These are phyloP conservation scores for Sebastes glaucus DNA, from an alignment of 2,797 vertebrate genomes.

Conservation along the genomic window DNA sequence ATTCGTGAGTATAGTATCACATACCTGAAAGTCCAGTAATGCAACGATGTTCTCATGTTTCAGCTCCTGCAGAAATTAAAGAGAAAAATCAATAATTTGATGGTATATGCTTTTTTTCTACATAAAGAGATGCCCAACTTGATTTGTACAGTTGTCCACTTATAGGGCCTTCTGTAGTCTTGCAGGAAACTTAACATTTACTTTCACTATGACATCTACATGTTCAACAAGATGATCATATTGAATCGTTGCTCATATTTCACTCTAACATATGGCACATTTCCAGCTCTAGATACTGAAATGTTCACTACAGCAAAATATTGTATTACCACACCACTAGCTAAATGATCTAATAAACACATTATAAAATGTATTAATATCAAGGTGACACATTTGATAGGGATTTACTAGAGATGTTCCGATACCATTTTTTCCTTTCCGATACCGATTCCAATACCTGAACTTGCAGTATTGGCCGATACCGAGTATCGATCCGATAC, in stretches of 20 bases:
- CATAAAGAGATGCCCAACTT: background rate
- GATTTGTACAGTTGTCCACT: background rate
- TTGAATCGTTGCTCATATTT: too few species aligned
- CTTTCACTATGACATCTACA: background rate
- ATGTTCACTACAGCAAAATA: background rate
- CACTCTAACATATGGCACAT: background rate
- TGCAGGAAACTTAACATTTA: background rate
- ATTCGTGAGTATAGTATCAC: background rate
- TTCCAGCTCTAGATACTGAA: background rate
- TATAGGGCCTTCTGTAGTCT: background rate
- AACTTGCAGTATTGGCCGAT: too few species aligned
- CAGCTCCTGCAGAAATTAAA: slow-evolving; percentile 84
- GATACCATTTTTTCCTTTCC: too few species aligned
- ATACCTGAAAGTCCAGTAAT: slow-evolving; percentile 97
- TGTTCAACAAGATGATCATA: background rate
- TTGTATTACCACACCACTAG: background rate
- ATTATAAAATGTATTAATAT: background rate
- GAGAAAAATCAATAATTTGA: background rate
- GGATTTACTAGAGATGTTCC: too few species aligned
- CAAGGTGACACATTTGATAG: background rate
- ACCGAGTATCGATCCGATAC: too few species aligned
- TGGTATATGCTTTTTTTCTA: too few species aligned
- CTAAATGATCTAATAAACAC: background rate
- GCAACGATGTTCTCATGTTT: slow-evolving; percentile 99
- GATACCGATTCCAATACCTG: too few species aligned